Evolutionary conservation across 64 coral and sea anemone species (phyloP).

Genomic region (Montipora cactus): DNA sequence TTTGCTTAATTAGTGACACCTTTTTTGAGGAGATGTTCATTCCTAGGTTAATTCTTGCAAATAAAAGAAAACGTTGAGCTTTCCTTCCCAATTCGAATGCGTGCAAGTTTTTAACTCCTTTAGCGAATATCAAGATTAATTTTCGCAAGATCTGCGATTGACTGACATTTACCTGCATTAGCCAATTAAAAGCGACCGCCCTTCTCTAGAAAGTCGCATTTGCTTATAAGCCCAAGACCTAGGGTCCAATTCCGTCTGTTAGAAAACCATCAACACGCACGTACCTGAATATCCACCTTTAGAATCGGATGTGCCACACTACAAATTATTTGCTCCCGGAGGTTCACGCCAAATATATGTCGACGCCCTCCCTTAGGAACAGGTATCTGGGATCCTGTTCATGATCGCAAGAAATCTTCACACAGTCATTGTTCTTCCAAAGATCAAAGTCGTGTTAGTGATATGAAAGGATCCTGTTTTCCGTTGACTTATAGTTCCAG

Average conservation of each 20-base stretch:
- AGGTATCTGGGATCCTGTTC: neutral
- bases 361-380: neutral
- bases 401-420: neutral
- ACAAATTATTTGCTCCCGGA: neutral
- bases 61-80: too few relatives aligned
- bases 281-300: constrained; percentile 38
- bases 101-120: too few relatives aligned
- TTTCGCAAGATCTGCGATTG: neutral
- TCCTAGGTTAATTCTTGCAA: too few relatives aligned
- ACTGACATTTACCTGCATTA: neutral
- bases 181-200: neutral
- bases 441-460: too few relatives aligned
- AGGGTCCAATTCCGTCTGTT: too few relatives aligned
- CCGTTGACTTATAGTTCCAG: neutral
- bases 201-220: neutral
- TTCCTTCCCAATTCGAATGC: too few relatives aligned
- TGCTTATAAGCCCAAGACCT: neutral
- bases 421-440: too few relatives aligned
- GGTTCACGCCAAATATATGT: neutral
- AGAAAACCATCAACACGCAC: neutral
- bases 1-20: too few relatives aligned
- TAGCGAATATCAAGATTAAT: too few relatives aligned
- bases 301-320: neutral
- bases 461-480: neutral
- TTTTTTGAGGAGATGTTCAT: too few relatives aligned